Base-by-base conservation (phyloP, 2,797 vertebrate species). In the Alosa sapidissima region DNA sequence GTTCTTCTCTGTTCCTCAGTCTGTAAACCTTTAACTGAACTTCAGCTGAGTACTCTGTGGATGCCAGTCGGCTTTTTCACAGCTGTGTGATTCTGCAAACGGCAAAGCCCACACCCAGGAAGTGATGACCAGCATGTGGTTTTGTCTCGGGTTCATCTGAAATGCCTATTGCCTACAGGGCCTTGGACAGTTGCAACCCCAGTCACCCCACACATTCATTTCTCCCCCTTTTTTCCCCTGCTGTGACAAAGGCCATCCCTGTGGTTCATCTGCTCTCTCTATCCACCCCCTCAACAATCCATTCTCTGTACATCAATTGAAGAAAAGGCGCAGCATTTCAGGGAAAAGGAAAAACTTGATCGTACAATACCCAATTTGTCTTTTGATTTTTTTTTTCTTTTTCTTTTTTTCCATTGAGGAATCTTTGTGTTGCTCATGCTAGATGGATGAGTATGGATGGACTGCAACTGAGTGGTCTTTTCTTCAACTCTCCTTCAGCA, bases 391-490 rank as follows among this genome's bases (percentile, higher is more conserved):
- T 68, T 72, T 36, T 72, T 16, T 21, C n/a, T 47, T 36, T 16
- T 72, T 41, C 4, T 41, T 28, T 28, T 24, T 24, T 24, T n/a
- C n/a, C n/a, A 10, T 28, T 78, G 41, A 78, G 72, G 41, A 21
- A 11, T 47, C 5, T 78, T 6, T 78, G 16, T 47, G 16, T 78
- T 11, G 33, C 68, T 28, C 68, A 52, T 75, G 7, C 19, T 45
- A 45, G 41, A 45, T 78, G 72, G 72, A 47, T 78, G 72, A 78
- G 16, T 16, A 78, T 47, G 41, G 41, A 45, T 78, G 72, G 0
- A 45, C 3, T 19, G 36, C 16, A 21, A 45, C 36, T 83, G 82
- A 85, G 82, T 84, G 48, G 45, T 78, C 68, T 86, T 87, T 85
- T 81, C 83, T 8, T 49, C 41, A 81, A 41, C 62, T 62, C 55